These are phyloP conservation scores for Hippocampus mohnikei DNA, from an alignment of 2,113 vertebrate genomes.

Conservation along the genomic window DNA sequence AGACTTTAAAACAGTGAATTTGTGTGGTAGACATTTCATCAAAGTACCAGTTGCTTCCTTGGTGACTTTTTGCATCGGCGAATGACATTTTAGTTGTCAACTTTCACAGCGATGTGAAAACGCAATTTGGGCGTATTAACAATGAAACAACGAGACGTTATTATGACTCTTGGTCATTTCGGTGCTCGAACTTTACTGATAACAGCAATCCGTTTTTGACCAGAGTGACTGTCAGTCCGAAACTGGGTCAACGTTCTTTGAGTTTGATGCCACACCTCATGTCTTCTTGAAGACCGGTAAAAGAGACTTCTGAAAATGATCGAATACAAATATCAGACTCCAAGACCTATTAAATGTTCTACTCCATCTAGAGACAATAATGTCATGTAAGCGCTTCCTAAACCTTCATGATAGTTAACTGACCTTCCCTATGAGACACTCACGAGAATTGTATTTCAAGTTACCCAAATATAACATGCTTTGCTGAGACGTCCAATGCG, in stretches of 20 bases:
- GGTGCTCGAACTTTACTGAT: background rate
- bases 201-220: background rate
- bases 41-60: background rate
- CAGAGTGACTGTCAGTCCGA: background rate
- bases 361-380: background rate
- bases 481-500: too few species aligned
- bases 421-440: too few species aligned
- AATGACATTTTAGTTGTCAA: background rate
- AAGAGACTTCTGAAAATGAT: background rate
- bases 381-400: background rate
- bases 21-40: background rate
- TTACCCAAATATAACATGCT: too few species aligned
- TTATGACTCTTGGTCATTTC: too few species aligned
- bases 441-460: too few species aligned
- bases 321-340: background rate
- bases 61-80: constrained; percentile 7
- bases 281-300: background rate
- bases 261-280: constrained; percentile 42
- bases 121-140: background rate
- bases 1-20: background rate
- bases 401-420: background rate
- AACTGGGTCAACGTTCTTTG: background rate
- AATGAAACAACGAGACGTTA: background rate
- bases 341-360: background rate
- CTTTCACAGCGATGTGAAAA: background rate